Evolutionary conservation across 1,140 invertebrate species (phyloP), one percentile per base, ranked within the genome.

Genomic region (Caenorhabditis brenneri): DNA sequence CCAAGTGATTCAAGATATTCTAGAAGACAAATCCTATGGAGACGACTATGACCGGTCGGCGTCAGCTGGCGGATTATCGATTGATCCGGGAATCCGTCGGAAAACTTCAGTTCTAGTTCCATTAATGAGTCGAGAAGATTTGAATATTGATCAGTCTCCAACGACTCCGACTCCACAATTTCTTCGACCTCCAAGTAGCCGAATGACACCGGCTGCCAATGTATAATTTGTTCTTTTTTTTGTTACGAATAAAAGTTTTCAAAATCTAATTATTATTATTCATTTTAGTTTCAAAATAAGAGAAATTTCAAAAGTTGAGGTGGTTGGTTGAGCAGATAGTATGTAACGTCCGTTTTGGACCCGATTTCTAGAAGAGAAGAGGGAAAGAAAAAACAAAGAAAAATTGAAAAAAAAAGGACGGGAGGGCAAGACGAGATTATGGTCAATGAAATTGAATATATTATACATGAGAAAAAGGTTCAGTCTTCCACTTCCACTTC

Each of bases 91-190:
- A n/a, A 27, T 78, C 4, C 53, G 86, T 27, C 58, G 89, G 22
- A 90, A 90, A 79, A 88, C 85, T 1, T 87, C 85, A 24, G 89
- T 90, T 12, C 60, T 90, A 3, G 84, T 89, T 2, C 89, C 89
- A 2, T 74, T 90, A 6, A 80, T 90, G 51, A 84, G 86, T n/a
- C 42, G 83, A 10, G 87, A 88, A 46, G 87, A 88, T 27, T 39
- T 83, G 36, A 31, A 74, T 42, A 12, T 74, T 5, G 86, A 39
- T 31, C 58, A 60, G n/a, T 27, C 48, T 27, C 74, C 48, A 2
- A n/a, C 49, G 9, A 78, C 55, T 39, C 58, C 78, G 10, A 39
- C 55, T 49, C 55, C 58, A 2, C 74, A 55, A 39, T 80, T 81
- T 39, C 29, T 84, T 9, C 2, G 83, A 31, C 83, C 83, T 80